These are phyloP conservation scores for Cryptocephalus primarius DNA, from an alignment of 2,888 invertebrate genomes.

Conservation along the genomic window DNA sequence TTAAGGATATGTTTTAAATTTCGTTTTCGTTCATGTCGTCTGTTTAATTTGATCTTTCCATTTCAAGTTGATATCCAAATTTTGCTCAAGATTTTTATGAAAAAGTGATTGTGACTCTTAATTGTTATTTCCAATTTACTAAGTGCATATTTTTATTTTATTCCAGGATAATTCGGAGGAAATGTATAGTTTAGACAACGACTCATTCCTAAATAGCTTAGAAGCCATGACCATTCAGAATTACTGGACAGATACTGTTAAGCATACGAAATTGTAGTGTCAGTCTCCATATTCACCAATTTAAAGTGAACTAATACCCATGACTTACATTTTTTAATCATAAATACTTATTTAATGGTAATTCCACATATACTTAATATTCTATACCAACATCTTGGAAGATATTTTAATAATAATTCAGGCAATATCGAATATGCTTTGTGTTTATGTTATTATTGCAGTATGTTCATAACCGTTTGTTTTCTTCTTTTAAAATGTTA, in stretches of 20 bases:
- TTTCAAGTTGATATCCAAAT: too few relatives aligned
- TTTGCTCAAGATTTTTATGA: too few relatives aligned
- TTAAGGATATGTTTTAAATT: too few relatives aligned
- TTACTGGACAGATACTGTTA: slow-evolving; percentile 87
- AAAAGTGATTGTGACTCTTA: too few relatives aligned
- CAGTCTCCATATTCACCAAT: background rate
- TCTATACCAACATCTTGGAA: background rate
- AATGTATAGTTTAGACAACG: slow-evolving; percentile 90
- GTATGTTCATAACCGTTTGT: background rate
- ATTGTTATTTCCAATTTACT: too few relatives aligned
- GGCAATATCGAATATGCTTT: background rate
- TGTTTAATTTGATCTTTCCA: too few relatives aligned
- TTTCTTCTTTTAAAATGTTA: too few relatives aligned
- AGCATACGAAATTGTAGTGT: slow-evolving; percentile 73
- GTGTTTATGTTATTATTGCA: too few relatives aligned
- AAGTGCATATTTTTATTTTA: slow-evolving; percentile 3
- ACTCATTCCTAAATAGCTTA: slow-evolving; percentile 83
- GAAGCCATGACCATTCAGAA: slow-evolving; percentile 92
- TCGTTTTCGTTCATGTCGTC: too few relatives aligned
- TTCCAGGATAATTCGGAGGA: slow-evolving; percentile 86
- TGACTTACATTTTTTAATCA: background rate
- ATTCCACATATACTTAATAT: too few relatives aligned
- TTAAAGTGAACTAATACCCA: background rate
- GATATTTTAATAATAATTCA: background rate
- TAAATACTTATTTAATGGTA: too few relatives aligned